A percentile compares a stretch with the other conserved stretches of the same genome.
Evolutionary conservation across 2,888 invertebrate species (phyloP).

Genomic region (Heterodera filipjevi): DNA sequence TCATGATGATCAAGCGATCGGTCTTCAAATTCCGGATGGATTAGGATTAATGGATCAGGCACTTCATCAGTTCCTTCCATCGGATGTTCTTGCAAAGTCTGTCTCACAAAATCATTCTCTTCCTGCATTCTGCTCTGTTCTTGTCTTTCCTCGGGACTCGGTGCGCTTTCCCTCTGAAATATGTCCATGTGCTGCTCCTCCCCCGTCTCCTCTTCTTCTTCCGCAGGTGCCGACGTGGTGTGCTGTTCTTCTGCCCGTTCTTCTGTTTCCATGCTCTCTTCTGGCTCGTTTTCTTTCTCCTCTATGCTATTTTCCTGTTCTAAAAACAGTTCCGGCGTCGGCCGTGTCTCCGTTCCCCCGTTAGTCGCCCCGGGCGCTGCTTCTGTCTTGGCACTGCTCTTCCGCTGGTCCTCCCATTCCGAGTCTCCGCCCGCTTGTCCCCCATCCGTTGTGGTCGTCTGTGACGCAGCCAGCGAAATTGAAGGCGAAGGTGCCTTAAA

Average conservation of each 20-base stretch:
- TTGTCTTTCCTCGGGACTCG: background rate
- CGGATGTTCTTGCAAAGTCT: background rate
- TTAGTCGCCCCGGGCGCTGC: background rate
- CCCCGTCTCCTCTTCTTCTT: background rate
- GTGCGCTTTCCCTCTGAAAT: background rate
- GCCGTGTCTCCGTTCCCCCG: conserved; percentile 33
- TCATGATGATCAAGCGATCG: background rate
- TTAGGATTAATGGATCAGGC: background rate
- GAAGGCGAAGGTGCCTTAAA: conserved; percentile 21
- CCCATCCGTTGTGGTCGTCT: conserved; percentile 27
- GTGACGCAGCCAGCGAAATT: conserved; percentile 27
- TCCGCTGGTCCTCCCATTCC: conserved; percentile 34
- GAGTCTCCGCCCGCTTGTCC: conserved; percentile 23
- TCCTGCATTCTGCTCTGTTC: background rate
- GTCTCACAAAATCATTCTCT: background rate
- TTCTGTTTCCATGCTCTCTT: background rate
- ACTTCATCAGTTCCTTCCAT: conserved; percentile 2
- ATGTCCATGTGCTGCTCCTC: background rate
- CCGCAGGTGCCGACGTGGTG: background rate
- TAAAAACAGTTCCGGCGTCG: conserved; percentile 33
- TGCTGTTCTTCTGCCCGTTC: background rate
- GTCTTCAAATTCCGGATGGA: background rate
- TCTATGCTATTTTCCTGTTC: conserved; percentile 14
- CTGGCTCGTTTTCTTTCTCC: background rate
- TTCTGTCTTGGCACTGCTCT: conserved; percentile 30